A percentile compares a stretch with the other conserved stretches of the same genome.
These are phyloP conservation scores for Vandiemenella viatica DNA, from an alignment of 2,888 invertebrate species.

Conservation along the genomic window DNA sequence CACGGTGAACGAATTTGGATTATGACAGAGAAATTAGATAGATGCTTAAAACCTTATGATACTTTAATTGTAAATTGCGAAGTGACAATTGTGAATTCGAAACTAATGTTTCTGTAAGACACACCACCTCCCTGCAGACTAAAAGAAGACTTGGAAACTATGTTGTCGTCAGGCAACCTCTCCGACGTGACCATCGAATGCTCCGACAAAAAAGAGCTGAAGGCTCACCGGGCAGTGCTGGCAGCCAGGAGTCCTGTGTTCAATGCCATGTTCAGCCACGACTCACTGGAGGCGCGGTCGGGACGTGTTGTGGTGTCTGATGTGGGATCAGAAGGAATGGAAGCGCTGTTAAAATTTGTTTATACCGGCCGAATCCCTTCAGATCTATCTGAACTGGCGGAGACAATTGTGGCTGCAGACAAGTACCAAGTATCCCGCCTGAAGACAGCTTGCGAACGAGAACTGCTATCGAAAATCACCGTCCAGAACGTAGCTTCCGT, in stretches of 20 bases:
- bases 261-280: background rate
- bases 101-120: no score
- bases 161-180: no score
- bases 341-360: background rate
- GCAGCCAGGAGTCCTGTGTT: background rate
- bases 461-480: background rate
- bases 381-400: background rate
- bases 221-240: background rate
- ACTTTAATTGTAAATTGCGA: no score
- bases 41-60: no score
- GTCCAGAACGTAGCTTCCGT: background rate
- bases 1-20: no score
- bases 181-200: no score
- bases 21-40: no score
- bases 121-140: no score
- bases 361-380: background rate
- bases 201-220: no score
- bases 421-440: background rate
- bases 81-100: no score
- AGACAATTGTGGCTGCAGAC: background rate
- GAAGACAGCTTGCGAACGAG: background rate
- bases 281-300: background rate
- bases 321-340: background rate
- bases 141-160: no score
- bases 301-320: background rate